These are phyloP conservation scores for Parnassius orleans DNA, from an alignment of 2,888 invertebrate genomes.

Conservation along the genomic window DNA sequence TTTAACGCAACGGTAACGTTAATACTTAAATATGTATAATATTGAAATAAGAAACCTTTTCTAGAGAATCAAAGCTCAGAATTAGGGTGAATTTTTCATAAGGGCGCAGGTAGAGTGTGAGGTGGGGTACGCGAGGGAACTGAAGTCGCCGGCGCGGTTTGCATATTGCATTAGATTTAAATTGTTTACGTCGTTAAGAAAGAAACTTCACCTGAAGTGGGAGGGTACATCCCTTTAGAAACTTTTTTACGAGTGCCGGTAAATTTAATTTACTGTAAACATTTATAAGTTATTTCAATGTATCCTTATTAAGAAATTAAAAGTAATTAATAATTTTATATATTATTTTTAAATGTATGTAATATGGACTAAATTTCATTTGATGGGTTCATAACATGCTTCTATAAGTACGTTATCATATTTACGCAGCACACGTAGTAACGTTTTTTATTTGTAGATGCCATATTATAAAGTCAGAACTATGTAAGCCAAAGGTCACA, in stretches of 20 bases:
- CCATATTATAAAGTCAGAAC: too few relatives aligned
- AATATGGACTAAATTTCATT: too few relatives aligned
- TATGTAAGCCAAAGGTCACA: too few relatives aligned
- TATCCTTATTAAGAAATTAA: background rate
- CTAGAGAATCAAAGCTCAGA: constrained; percentile 30
- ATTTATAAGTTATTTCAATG: constrained; percentile 32
- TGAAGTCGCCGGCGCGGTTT: constrained; percentile 57
- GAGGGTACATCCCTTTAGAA: constrained; percentile 42
- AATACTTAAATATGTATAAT: too few relatives aligned
- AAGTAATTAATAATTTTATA: too few relatives aligned
- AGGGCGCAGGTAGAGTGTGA: constrained; percentile 49
- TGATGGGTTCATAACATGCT: too few relatives aligned
- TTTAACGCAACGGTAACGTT: too few relatives aligned
- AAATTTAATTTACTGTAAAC: constrained; percentile 47
- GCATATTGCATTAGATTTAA: constrained; percentile 79
- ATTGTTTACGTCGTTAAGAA: constrained; percentile 80
- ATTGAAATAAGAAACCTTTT: background rate
- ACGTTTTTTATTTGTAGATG: too few relatives aligned
- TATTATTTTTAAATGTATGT: too few relatives aligned
- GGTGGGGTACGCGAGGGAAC: constrained; percentile 38
- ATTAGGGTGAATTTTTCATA: constrained; percentile 45
- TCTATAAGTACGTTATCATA: too few relatives aligned
- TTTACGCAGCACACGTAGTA: too few relatives aligned
- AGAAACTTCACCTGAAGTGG: constrained; percentile 63
- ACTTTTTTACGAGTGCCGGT: constrained; percentile 43